phyloP scores from a whole-genome alignment of 2,113 vertebrate genomes.

The Emydocephalus ijimae region DNA sequence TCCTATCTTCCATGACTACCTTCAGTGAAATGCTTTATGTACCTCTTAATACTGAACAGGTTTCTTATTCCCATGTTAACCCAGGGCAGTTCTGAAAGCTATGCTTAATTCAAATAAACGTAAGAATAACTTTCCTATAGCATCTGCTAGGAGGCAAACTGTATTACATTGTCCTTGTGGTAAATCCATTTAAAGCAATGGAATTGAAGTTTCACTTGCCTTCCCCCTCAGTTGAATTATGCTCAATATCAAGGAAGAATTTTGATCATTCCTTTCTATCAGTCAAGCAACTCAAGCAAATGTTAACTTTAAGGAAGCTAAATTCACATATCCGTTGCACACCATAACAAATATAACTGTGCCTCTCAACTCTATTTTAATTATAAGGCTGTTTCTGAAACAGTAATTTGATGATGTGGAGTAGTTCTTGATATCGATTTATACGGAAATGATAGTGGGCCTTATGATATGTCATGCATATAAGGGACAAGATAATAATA shows the following conservation, averaged over 20 bases:
- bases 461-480: background rate
- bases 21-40: background rate
- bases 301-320: background rate
- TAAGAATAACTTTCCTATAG: background rate
- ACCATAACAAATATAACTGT: background rate
- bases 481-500: constrained; percentile 12
- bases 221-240: background rate
- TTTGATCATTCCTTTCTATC: background rate
- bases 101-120: background rate
- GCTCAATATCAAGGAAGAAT: background rate
- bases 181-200: background rate
- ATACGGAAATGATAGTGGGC: constrained; percentile 17
- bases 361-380: background rate
- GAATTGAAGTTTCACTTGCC: background rate
- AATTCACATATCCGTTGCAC: background rate
- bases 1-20: background rate
- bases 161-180: background rate
- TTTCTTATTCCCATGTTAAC: background rate
- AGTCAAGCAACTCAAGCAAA: background rate
- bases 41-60: background rate
- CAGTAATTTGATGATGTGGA: background rate
- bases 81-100: background rate
- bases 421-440: constrained; percentile 12
- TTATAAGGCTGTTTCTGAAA: constrained; percentile 7
- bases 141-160: background rate